Conservation (phyloP, 2,888 invertebrate genomes). For the Machimus atricapillus region DNA sequence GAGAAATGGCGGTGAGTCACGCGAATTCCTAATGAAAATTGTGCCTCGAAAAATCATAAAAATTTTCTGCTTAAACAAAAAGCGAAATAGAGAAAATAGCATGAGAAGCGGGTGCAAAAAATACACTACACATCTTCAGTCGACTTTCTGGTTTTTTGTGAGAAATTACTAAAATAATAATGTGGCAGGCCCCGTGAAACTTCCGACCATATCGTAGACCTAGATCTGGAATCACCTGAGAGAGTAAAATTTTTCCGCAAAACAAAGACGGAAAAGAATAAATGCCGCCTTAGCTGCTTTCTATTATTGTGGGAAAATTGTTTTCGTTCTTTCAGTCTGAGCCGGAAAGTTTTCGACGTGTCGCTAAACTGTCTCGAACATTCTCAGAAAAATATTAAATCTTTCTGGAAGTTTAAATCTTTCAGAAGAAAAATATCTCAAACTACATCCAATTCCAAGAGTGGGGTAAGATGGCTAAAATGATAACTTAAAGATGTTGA, state of each 20-base stretch:
- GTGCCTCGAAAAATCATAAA: not conserved
- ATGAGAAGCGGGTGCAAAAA: not conserved
- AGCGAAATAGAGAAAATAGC: not conserved
- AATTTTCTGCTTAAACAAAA: not conserved
- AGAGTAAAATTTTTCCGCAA: not conserved
- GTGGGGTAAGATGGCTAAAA: not conserved
- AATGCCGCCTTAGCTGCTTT: not conserved
- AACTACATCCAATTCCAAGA: not conserved
- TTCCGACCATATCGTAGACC: not conserved
- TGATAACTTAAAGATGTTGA: not conserved
- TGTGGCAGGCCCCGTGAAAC: not conserved
- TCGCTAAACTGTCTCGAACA: not conserved
- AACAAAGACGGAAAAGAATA: not conserved
- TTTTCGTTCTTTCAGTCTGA: not conserved
- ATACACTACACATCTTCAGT: not conserved
- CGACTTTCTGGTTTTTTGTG: not conserved
- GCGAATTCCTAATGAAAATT: not conserved
- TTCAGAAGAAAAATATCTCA: not conserved
- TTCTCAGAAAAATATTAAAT: not conserved
- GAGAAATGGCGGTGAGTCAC: not conserved
- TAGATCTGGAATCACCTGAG: not conserved
- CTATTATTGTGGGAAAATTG: not conserved
- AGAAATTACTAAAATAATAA: not conserved
- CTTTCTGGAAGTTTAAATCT: not conserved
- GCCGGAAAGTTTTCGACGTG: not conserved